Conservation (phyloP, 2,888 invertebrate species). For the Hipparchia sbordonii region DNA sequence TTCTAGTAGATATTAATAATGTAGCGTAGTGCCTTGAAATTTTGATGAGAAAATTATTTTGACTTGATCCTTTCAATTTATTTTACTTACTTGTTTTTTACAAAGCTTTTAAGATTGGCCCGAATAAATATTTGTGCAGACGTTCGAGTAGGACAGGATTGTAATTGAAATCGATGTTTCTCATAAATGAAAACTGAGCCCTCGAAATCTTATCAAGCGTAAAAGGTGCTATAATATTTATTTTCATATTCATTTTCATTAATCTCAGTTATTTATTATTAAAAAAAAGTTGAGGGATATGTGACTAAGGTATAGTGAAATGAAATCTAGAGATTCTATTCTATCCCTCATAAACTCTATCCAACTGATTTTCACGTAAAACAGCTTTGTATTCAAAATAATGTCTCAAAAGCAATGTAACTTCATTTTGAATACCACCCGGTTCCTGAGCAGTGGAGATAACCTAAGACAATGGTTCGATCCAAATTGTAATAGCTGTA, state of each 20-base stretch:
- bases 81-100: neutral
- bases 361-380: neutral
- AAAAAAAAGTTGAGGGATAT: no score
- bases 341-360: neutral
- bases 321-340: no score
- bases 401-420: conserved; percentile 1
- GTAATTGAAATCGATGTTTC: conserved; percentile 18
- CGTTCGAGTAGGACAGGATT: neutral
- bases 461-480: conserved; percentile 27
- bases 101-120: neutral
- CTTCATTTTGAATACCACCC: conserved; percentile 14
- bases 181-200: conserved; percentile 11
- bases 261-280: neutral
- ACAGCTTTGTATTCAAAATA: neutral
- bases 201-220: neutral
- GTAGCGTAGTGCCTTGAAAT: no score
- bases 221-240: neutral
- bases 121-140: conserved; percentile 10
- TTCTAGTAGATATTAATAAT: no score
- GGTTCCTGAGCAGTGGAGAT: conserved; percentile 26
- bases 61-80: neutral
- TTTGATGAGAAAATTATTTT: no score
- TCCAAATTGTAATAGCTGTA: conserved; percentile 15
- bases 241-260: neutral
- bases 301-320: no score